Percentiles rank a stretch among this genome's conserved stretches.
These are phyloP conservation scores for Malurus melanocephalus DNA, from an alignment of 2,113 vertebrate species.

Conservation along the genomic window DNA sequence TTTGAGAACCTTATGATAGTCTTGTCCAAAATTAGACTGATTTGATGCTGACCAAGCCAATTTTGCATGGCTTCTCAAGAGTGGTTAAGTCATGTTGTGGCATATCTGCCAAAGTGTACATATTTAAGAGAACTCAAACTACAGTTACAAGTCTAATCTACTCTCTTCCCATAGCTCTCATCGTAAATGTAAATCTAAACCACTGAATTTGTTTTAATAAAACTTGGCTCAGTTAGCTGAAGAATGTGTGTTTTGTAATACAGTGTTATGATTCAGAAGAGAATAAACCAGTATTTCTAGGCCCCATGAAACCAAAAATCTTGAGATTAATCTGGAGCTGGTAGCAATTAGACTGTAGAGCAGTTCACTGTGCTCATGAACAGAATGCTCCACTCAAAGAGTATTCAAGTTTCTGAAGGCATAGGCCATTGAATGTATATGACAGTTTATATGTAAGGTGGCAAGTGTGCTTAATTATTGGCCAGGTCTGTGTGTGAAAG, in stretches of 20 bases:
- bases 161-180: background rate
- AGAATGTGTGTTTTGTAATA: conserved; percentile 23
- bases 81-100: background rate
- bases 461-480: background rate
- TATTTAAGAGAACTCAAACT: background rate
- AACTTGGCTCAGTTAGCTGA: background rate
- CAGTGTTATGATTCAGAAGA: background rate
- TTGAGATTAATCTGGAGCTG: background rate
- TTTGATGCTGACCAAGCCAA: background rate
- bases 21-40: background rate
- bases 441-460: background rate
- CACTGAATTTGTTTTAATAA: background rate
- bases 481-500: background rate
- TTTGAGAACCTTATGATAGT: background rate
- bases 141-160: background rate
- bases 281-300: conserved; percentile 45
- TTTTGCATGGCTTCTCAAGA: background rate
- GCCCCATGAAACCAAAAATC: background rate
- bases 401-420: background rate
- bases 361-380: background rate
- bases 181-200: conserved; percentile 18
- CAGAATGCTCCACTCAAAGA: background rate
- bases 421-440: background rate
- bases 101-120: background rate
- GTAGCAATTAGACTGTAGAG: background rate